phyloP scores from a whole-genome alignment of 2,888 invertebrate genomes.

The Caenorhabditis uteleia region DNA sequence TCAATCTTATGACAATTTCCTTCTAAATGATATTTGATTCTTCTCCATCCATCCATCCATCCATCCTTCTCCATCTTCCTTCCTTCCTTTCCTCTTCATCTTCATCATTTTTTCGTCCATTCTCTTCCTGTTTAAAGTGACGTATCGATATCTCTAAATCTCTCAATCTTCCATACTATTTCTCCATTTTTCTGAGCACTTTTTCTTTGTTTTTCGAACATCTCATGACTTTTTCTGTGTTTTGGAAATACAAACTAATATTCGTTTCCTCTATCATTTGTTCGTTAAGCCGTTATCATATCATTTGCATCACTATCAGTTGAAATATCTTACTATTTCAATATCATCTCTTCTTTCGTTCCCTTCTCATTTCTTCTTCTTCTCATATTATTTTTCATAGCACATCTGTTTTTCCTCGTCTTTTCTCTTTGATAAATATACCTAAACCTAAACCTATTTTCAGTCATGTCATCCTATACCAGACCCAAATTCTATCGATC shows the following conservation, averaged over 20 bases:
- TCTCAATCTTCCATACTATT: background rate
- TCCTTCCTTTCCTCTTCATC: constrained; percentile 10
- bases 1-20: no score
- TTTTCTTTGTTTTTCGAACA: background rate
- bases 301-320: no score
- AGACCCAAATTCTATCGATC: constrained; percentile 37
- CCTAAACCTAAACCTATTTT: background rate
- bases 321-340: no score
- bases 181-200: background rate
- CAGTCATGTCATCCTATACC: constrained; percentile 3
- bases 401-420: constrained; percentile 5
- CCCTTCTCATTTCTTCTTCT: constrained; percentile 8
- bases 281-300: no score
- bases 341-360: no score
- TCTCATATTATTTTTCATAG: constrained; percentile 1
- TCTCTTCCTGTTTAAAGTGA: background rate
- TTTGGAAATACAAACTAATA: background rate
- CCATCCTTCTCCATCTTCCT: constrained; percentile 2
- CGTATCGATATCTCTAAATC: no score
- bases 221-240: background rate
- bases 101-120: constrained; percentile 2
- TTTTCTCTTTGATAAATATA: background rate
- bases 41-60: background rate
- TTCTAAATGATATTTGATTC: no score
- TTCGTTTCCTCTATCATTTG: background rate